These are phyloP conservation scores for Leptinotarsa peninsularis DNA, from an alignment of 2,888 invertebrate species.

Conservation along the genomic window DNA sequence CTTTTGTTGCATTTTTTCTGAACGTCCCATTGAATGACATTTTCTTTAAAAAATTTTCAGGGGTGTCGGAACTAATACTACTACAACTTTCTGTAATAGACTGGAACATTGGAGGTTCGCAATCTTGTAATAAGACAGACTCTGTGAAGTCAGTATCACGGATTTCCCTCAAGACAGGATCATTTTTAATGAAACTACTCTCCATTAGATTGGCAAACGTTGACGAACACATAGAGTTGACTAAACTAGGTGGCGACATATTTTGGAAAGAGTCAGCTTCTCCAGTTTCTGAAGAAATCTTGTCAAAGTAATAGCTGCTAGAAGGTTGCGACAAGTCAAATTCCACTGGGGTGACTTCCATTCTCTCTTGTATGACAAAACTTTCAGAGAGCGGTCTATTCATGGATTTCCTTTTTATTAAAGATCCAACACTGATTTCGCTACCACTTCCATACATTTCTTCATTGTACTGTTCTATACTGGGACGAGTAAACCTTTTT, in stretches of 20 bases:
- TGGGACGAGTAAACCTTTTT: slow-evolving; percentile 71
- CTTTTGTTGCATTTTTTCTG: slow-evolving; percentile 41
- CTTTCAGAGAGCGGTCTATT: slow-evolving; percentile 23
- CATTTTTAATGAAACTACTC: slow-evolving; percentile 64
- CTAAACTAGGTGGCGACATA: slow-evolving; percentile 72
- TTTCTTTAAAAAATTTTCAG: slow-evolving; percentile 61
- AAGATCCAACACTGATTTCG: slow-evolving; percentile 31
- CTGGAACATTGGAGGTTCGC: slow-evolving; percentile 61
- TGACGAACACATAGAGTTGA: slow-evolving; percentile 69
- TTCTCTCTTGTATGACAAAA: slow-evolving; percentile 41
- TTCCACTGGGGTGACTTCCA: slow-evolving; percentile 52
- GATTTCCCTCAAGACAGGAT: slow-evolving; percentile 63
- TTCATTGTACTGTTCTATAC: slow-evolving; percentile 69
- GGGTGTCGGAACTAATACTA: slow-evolving; percentile 61
- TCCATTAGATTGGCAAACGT: slow-evolving; percentile 66
- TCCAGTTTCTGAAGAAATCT: slow-evolving; percentile 62
- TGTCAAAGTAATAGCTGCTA: slow-evolving; percentile 61
- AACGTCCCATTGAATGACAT: slow-evolving; percentile 52
- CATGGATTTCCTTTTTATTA: slow-evolving; percentile 19
- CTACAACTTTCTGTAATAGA: slow-evolving; percentile 62
- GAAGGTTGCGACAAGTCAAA: slow-evolving; percentile 63
- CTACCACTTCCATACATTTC: slow-evolving; percentile 49
- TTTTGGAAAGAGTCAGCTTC: slow-evolving; percentile 68
- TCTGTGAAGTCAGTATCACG: slow-evolving; percentile 62
- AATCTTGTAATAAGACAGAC: slow-evolving; percentile 59